These are phyloP conservation scores for Callosobruchus maculatus DNA, from an alignment of 2,888 invertebrate species.

Conservation along the genomic window DNA sequence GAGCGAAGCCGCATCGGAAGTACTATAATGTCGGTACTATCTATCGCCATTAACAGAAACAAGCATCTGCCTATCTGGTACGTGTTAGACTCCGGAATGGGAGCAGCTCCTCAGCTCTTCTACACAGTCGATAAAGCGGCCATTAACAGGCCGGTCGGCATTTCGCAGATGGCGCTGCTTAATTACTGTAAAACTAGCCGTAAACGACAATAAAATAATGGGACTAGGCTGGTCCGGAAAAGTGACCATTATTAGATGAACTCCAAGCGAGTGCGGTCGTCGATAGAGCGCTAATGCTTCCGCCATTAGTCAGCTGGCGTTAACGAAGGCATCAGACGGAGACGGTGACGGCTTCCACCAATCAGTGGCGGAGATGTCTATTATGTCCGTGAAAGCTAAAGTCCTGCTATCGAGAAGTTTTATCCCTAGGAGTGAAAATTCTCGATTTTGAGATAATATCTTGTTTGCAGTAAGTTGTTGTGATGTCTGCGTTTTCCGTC, in stretches of 20 bases:
- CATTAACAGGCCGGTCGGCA: not conserved
- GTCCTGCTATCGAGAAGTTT: no score
- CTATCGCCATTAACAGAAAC: not conserved
- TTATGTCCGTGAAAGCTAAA: no score
- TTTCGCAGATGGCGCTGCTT: not conserved
- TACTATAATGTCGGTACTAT: not conserved
- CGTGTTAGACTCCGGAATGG: not conserved
- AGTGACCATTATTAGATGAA: conserved; percentile 40
- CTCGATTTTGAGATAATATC: no score
- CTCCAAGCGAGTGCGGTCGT: not conserved
- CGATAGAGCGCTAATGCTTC: conserved; percentile 32
- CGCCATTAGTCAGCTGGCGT: conserved; percentile 51
- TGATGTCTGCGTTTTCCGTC: no score
- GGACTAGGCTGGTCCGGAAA: conserved; percentile 32
- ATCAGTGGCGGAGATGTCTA: no score
- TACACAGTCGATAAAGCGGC: not conserved
- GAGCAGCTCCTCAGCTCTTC: not conserved
- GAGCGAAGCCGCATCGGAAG: not conserved
- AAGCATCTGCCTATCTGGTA: not conserved
- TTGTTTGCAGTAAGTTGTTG: no score
- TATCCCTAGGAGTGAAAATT: no score
- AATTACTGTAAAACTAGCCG: not conserved
- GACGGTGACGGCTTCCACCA: not conserved
- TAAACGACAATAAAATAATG: not conserved
- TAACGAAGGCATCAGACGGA: conserved; percentile 48